Evolutionary conservation across 30 jellyfish, hydroid and myxozoan genomes (phyloP), one percentile per base, ranked within the genome.

Genomic region (Hydra vulgaris): DNA sequence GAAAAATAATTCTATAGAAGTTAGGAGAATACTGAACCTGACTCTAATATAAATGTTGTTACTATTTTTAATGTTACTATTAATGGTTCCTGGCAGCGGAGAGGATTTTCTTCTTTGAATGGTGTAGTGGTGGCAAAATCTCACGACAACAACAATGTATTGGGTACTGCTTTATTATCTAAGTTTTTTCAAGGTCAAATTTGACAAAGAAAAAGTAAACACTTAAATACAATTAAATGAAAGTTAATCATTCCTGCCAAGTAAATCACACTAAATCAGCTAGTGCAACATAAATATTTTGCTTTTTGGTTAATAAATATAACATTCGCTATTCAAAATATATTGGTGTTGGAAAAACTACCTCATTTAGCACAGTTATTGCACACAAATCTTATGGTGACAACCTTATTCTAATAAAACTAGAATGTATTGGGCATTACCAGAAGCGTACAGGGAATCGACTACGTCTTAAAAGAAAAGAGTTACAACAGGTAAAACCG

Each of bases 21-120:
- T 12, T 40, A 40, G 61, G 61, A 40, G 61, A 40, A 40, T 40
- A 40, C 12, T 40, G 61, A 40, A 40, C 61, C 61, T 40, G 61
- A 40, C 61, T 40, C 81, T 73, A 20, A 52, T 72, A 85, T 22
- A 19, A 74, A 71, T 27, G 75, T 0, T 26, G 23, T 61, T 70
- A 75, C 70, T 26, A 53, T 26, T 71, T 69, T 0, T 69, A 55
- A 74, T 40, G 79, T 81, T 25, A 67, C 88, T 0, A 25, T 74
- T 71, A 85, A 81, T 61, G 88, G 61, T 18, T n/a, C 88, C 23
- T 81, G 88, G 88, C 88, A 81, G 77, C 85, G 78, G 55, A 12
- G 86, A 21, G 81, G 81, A 73, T 73, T 21, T 25, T 73, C 81
- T 73, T 73, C 81, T 21, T 73, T 73, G 56, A 73, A 73, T 73